Percentiles rank a stretch among this genome's conserved stretches.
These are phyloP conservation scores for Euwallacea fornicatus DNA, from an alignment of 1,140 invertebrate genomes.

Conservation along the genomic window DNA sequence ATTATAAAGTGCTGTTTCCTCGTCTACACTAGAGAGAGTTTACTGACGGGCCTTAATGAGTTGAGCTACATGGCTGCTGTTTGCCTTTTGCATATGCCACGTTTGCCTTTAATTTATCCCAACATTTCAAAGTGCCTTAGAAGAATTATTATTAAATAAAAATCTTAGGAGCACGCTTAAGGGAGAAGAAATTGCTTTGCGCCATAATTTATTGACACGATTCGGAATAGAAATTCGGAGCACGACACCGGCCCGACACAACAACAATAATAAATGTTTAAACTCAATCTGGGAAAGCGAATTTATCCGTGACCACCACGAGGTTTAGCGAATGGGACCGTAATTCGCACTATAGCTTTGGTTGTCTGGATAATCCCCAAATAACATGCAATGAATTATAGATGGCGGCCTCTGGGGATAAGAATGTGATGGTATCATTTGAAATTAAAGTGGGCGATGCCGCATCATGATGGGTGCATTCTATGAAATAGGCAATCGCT, in stretches of 20 bases:
- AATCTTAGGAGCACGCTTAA: too few species aligned
- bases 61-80: background rate
- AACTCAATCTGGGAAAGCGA: conserved; percentile 35
- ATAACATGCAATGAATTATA: conserved; percentile 25
- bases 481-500: too few species aligned
- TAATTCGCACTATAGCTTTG: conserved; percentile 25
- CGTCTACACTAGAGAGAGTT: conserved; percentile 17
- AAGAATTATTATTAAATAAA: too few species aligned
- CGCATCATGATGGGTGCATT: too few species aligned
- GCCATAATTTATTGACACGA: background rate
- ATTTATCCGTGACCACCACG: conserved; percentile 29
- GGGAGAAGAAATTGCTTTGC: too few species aligned
- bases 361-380: conserved; percentile 12
- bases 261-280: conserved; percentile 36
- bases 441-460: too few species aligned
- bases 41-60: conserved; percentile 14
- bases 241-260: conserved; percentile 24
- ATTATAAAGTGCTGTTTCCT: conserved; percentile 23
- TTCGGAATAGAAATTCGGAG: conserved; percentile 14
- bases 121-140: too few species aligned
- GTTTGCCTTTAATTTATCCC: too few species aligned
- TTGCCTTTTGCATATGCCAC: too few species aligned
- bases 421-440: background rate
- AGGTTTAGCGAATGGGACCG: conserved; percentile 21
- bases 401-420: background rate